These are phyloP conservation scores for Eupelmus urozonus DNA, from an alignment of 2,888 invertebrate genomes.

Conservation along the genomic window DNA sequence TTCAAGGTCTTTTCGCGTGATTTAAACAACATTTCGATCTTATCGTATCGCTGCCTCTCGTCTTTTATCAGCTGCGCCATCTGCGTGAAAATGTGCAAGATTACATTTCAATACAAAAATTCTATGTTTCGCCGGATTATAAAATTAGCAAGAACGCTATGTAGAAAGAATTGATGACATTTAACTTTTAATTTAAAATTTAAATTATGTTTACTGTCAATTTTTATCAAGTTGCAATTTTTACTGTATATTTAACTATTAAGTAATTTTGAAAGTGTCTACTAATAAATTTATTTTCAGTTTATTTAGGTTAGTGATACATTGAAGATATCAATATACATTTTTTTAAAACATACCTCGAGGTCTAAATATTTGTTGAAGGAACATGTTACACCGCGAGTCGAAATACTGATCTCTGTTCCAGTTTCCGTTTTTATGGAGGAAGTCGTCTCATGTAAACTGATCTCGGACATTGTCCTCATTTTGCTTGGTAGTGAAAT, in stretches of 20 bases:
- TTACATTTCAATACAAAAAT: conserved; percentile 34
- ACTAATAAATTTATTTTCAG: no score
- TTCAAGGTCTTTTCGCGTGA: conserved; percentile 83
- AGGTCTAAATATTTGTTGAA: conserved; percentile 75
- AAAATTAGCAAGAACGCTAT: no score
- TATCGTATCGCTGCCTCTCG: conserved; percentile 83
- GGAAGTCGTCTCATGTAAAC: conserved; percentile 76
- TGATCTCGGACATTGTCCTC: conserved; percentile 75
- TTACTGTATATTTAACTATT: no score
- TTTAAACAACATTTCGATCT: conserved; percentile 83
- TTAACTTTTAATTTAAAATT: no score
- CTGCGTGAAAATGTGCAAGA: conserved; percentile 65
- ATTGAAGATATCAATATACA: neutral
- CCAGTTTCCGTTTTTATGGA: conserved; percentile 76
- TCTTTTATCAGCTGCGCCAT: conserved; percentile 83
- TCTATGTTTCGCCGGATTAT: conserved; percentile 19
- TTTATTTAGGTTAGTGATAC: no score
- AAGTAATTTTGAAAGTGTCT: no score
- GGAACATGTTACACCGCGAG: conserved; percentile 74
- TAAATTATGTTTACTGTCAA: no score
- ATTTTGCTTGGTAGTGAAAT: conserved; percentile 72
- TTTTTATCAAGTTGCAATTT: no score
- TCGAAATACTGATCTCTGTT: conserved; percentile 75
- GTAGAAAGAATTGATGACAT: no score
- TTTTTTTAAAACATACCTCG: conserved; percentile 68